These are phyloP conservation scores for Tortricodes alternella DNA, from an alignment of 2,888 invertebrate species.

Conservation along the genomic window DNA sequence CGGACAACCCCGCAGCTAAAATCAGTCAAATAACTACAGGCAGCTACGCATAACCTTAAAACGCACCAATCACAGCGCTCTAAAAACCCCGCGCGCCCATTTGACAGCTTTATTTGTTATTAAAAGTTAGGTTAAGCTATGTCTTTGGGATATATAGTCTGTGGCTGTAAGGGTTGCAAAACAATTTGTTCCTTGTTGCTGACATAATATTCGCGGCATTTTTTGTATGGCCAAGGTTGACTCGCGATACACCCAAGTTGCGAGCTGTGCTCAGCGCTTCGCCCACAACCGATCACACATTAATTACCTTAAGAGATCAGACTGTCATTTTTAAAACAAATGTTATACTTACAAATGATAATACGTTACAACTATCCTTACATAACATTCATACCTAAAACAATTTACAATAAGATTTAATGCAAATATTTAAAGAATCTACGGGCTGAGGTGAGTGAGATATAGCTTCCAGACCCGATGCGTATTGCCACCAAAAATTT, in stretches of 20 bases:
- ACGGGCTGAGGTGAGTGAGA: slow-evolving; percentile 44
- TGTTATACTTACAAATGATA: slow-evolving; percentile 75
- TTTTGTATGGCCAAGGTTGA: too few relatives aligned
- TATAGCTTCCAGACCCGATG: slow-evolving; percentile 38
- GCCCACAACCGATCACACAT: slow-evolving; percentile 52
- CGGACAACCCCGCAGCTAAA: too few relatives aligned
- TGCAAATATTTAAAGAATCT: slow-evolving; percentile 58
- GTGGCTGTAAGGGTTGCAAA: too few relatives aligned
- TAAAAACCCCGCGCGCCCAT: too few relatives aligned
- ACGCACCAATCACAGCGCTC: too few relatives aligned
- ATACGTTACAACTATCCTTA: slow-evolving; percentile 76
- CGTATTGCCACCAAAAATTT: slow-evolving; percentile 31
- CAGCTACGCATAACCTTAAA: too few relatives aligned
- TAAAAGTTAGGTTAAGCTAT: too few relatives aligned
- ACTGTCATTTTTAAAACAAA: slow-evolving; percentile 77
- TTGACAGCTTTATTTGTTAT: too few relatives aligned
- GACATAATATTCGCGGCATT: too few relatives aligned
- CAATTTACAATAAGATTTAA: slow-evolving; percentile 72
- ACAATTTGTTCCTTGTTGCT: too few relatives aligned
- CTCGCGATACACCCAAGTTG: slow-evolving; percentile 10
- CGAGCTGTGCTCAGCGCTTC: slow-evolving; percentile 47
- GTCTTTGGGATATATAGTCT: too few relatives aligned
- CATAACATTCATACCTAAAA: slow-evolving; percentile 74
- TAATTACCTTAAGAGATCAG: slow-evolving; percentile 79
- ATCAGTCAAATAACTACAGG: too few relatives aligned